A percentile compares a stretch with the other conserved stretches of the same genome.
phyloP scores from a whole-genome alignment of 2,113 vertebrate genomes.

The Tupaia tana region DNA sequence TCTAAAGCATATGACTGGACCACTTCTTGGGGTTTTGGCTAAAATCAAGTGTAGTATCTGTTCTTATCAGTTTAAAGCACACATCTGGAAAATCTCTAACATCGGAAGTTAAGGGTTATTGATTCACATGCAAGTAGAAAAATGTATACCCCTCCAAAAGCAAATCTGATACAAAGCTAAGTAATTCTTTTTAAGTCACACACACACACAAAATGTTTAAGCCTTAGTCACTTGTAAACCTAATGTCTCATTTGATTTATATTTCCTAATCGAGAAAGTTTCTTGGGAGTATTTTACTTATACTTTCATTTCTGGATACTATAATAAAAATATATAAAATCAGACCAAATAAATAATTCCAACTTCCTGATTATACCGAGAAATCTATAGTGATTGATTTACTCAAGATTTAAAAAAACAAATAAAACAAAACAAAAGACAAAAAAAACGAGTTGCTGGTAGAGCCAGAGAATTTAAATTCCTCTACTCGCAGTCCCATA shows the following conservation, averaged over 20 bases:
- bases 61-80: conserved; percentile 60
- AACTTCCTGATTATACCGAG: not conserved
- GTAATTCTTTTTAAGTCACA: conserved; percentile 66
- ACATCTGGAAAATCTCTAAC: conserved; percentile 77
- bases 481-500: not conserved
- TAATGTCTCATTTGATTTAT: conserved; percentile 35
- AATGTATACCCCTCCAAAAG: conserved; percentile 68
- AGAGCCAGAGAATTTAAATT: not conserved
- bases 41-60: not conserved
- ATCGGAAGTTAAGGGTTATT: conserved; percentile 80
- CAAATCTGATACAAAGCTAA: conserved; percentile 65
- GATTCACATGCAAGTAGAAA: conserved; percentile 69
- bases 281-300: conserved; percentile 32
- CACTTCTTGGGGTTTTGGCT: not conserved
- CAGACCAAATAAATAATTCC: not conserved
- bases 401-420: not conserved
- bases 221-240: conserved; percentile 52
- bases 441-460: not conserved
- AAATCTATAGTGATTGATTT: not conserved
- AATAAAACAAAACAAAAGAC: not conserved
- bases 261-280: conserved; percentile 23
- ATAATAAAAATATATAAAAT: conserved; percentile 53
- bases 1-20: conserved; percentile 74
- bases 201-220: conserved; percentile 49
- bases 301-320: conserved; percentile 41